Evolutionary conservation across 2,113 vertebrate genomes (phyloP).

Genomic region (Polypterus bichir): DNA sequence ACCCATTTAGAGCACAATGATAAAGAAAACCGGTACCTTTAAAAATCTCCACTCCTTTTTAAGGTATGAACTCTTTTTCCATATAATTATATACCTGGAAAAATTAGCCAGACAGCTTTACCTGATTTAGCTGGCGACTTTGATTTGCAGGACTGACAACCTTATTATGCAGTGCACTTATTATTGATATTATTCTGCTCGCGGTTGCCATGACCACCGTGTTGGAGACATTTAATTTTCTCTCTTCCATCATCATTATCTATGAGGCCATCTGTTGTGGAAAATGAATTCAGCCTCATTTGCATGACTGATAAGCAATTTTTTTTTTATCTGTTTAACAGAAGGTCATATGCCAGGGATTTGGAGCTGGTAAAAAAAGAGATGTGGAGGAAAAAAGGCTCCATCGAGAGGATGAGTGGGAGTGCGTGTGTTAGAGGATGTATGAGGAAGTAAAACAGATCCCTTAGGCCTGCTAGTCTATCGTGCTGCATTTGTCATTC

Average conservation of each 20-base stretch:
- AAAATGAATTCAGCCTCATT: slow-evolving; percentile 99
- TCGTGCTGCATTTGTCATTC: slow-evolving; percentile 65
- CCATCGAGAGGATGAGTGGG: slow-evolving; percentile 57
- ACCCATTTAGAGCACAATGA: too few relatives aligned
- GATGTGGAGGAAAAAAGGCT: slow-evolving; percentile 45
- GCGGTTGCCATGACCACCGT: slow-evolving; percentile 98
- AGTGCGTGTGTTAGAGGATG: slow-evolving; percentile 55
- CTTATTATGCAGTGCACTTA: slow-evolving; percentile 98
- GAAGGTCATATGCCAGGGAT: slow-evolving; percentile 99
- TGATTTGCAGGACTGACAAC: slow-evolving; percentile 98
- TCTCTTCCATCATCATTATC: slow-evolving; percentile 99
- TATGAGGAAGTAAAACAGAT: slow-evolving; percentile 54
- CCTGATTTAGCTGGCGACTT: slow-evolving; percentile 65
- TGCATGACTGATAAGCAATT: slow-evolving; percentile 99
- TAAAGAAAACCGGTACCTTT: too few relatives aligned
- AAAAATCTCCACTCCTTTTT: too few relatives aligned
- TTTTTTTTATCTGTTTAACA: slow-evolving; percentile 99
- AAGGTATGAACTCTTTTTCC: too few relatives aligned
- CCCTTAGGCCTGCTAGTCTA: slow-evolving; percentile 63
- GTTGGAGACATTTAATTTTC: slow-evolving; percentile 99
- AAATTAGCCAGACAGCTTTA: slow-evolving; percentile 53
- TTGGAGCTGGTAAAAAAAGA: slow-evolving; percentile 66
- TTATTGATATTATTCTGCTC: slow-evolving; percentile 99
- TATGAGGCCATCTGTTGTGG: slow-evolving; percentile 99
- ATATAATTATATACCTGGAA: slow-evolving; percentile 5